phyloP scores from a whole-genome alignment of 2,888 invertebrate genomes.

The Agonopterix alstromeriana region DNA sequence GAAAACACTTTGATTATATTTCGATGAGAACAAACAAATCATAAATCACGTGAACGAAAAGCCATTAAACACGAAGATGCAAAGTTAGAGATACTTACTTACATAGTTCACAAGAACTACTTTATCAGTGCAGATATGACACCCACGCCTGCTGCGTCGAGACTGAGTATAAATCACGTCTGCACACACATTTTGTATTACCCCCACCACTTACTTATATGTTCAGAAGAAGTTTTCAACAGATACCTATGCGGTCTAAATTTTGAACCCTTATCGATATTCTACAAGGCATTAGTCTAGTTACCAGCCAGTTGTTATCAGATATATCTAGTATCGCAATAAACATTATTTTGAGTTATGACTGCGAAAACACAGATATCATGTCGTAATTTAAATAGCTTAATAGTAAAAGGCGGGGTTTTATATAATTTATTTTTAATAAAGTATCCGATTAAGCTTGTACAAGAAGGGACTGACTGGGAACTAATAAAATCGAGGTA shows the following conservation, averaged over 20 bases:
- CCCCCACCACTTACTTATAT: constrained; percentile 11
- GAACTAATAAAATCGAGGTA: constrained; percentile 36
- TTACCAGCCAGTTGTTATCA: not conserved
- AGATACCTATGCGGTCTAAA: not conserved
- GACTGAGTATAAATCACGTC: constrained; percentile 32
- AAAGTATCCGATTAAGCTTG: constrained; percentile 25
- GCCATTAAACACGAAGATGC: constrained; percentile 42
- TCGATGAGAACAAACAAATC: constrained; percentile 38
- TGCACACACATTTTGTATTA: constrained; percentile 25
- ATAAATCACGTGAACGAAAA: constrained; percentile 41
- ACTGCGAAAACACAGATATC: constrained; percentile 18
- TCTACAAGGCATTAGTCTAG: too few species aligned
- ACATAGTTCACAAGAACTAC: constrained; percentile 19
- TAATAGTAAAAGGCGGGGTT: constrained; percentile 20
- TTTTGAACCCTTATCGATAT: too few species aligned
- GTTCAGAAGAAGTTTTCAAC: not conserved
- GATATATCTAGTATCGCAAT: constrained; percentile 3
- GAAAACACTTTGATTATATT: too few species aligned
- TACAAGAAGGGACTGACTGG: constrained; percentile 16
- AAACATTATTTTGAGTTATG: constrained; percentile 9
- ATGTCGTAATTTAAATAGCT: constrained; percentile 23
- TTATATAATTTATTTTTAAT: constrained; percentile 34
- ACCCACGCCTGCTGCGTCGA: constrained; percentile 26
- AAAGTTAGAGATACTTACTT: constrained; percentile 28
- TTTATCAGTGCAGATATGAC: constrained; percentile 24